Conservation (phyloP, 2,888 invertebrate species). For the Orthosia incerta region DNA sequence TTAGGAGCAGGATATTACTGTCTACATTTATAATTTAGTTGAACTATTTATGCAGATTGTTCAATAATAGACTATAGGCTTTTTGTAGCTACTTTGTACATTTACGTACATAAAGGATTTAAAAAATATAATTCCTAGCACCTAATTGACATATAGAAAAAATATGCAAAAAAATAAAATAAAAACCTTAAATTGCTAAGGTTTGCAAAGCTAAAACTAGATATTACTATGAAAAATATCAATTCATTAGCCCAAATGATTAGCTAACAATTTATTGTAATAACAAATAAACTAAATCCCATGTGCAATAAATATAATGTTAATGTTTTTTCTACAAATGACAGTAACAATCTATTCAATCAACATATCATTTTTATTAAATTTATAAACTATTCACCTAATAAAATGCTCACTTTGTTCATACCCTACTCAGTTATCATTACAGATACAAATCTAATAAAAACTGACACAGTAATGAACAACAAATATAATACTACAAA, state of each 20-base stretch:
- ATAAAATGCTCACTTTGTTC: constrained; percentile 62
- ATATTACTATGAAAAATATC: constrained; percentile 52
- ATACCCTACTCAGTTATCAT: constrained; percentile 45
- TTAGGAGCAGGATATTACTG: not conserved
- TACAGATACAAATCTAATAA: constrained; percentile 61
- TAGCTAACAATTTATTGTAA: constrained; percentile 26
- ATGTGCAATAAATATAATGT: constrained; percentile 46
- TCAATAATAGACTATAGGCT: constrained; percentile 15
- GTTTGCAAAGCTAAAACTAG: constrained; percentile 46
- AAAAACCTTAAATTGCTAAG: constrained; percentile 30
- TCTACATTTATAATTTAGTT: constrained; percentile 26
- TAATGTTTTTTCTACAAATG: constrained; percentile 22
- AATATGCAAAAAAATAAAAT: constrained; percentile 68
- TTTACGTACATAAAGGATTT: constrained; percentile 45
- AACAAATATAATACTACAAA: constrained; percentile 69
- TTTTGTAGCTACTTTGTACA: constrained; percentile 25
- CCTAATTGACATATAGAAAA: constrained; percentile 55
- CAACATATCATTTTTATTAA: constrained; percentile 11
- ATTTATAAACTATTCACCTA: constrained; percentile 43
- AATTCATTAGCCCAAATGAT: constrained; percentile 45
- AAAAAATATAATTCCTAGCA: constrained; percentile 60
- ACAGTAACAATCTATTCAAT: constrained; percentile 16
- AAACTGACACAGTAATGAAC: constrained; percentile 56
- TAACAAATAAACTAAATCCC: constrained; percentile 37
- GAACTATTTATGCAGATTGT: constrained; percentile 17